Percentiles rank a stretch among this genome's conserved stretches.
Conservation (phyloP, 1,140 invertebrate species). For the Ceratina calcarata region DNA sequence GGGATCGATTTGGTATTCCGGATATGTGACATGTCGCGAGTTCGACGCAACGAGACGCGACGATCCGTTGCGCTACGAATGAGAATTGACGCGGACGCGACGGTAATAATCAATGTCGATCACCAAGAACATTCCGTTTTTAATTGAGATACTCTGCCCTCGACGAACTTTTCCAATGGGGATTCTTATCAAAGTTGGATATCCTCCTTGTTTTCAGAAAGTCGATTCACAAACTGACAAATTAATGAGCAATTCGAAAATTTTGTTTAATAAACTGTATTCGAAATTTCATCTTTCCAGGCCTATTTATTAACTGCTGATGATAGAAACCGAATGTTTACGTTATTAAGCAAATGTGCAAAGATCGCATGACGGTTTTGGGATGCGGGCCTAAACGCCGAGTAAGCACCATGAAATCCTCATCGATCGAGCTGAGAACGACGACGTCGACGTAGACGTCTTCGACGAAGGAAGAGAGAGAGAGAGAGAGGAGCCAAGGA, state of each 20-base stretch:
- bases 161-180: not conserved
- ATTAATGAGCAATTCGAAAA: no score
- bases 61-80: constrained; percentile 57
- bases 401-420: constrained; percentile 74
- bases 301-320: not conserved
- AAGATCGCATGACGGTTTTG: constrained; percentile 59
- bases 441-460: constrained; percentile 60
- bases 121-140: not conserved
- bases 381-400: constrained; percentile 75
- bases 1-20: constrained; percentile 69
- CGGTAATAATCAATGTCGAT: constrained; percentile 54
- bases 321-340: constrained; percentile 65
- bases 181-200: not conserved
- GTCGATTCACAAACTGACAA: no score
- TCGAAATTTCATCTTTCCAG: no score
- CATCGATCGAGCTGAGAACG: constrained; percentile 69
- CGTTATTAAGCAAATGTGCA: constrained; percentile 76
- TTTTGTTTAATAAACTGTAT: no score
- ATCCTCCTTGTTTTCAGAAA: no score
- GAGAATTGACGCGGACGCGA: constrained; percentile 54
- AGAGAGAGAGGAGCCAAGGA: constrained; percentile 69
- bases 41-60: constrained; percentile 56
- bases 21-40: constrained; percentile 64
- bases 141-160: not conserved
- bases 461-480: constrained; percentile 39